Evolutionary conservation across 2,888 invertebrate genomes (phyloP).

Genomic region (Criorhina ranunculi): DNA sequence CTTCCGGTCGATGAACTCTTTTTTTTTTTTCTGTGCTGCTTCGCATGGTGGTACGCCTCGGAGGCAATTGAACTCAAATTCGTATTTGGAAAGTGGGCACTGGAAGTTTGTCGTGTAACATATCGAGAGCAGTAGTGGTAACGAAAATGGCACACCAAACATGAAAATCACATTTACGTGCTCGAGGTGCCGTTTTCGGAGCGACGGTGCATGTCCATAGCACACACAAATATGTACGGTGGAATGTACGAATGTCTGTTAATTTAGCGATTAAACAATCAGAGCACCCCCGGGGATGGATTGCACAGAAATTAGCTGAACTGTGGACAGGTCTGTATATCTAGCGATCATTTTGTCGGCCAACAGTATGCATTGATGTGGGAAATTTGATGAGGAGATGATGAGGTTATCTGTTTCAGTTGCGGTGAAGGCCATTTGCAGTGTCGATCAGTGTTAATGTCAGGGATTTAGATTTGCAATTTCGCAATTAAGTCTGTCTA

Average conservation of each 20-base stretch:
- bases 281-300: slow-evolving; percentile 54
- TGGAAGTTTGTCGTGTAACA: slow-evolving; percentile 28
- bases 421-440: slow-evolving; percentile 54
- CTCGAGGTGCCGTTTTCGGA: slow-evolving; percentile 33
- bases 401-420: slow-evolving; percentile 42
- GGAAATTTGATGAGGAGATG: slow-evolving; percentile 46
- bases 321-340: slow-evolving; percentile 18
- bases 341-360: slow-evolving; percentile 32
- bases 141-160: slow-evolving; percentile 45
- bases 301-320: slow-evolving; percentile 51
- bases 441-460: slow-evolving; percentile 59
- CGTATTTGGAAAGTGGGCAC: slow-evolving; percentile 55
- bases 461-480: slow-evolving; percentile 50
- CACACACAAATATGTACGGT: background rate
- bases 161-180: slow-evolving; percentile 69
- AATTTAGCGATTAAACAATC: slow-evolving; percentile 68
- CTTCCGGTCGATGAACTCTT: slow-evolving; percentile 75
- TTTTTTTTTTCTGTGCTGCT: slow-evolving; percentile 16
- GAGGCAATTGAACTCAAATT: slow-evolving; percentile 65
- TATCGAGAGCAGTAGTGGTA: slow-evolving; percentile 8
- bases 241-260: slow-evolving; percentile 36
- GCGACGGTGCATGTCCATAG: slow-evolving; percentile 60
- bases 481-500: background rate
- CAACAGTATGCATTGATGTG: slow-evolving; percentile 36
- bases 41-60: slow-evolving; percentile 9